These are phyloP conservation scores for Drosophila robusta DNA, from an alignment of 2,888 invertebrate genomes.

Conservation along the genomic window DNA sequence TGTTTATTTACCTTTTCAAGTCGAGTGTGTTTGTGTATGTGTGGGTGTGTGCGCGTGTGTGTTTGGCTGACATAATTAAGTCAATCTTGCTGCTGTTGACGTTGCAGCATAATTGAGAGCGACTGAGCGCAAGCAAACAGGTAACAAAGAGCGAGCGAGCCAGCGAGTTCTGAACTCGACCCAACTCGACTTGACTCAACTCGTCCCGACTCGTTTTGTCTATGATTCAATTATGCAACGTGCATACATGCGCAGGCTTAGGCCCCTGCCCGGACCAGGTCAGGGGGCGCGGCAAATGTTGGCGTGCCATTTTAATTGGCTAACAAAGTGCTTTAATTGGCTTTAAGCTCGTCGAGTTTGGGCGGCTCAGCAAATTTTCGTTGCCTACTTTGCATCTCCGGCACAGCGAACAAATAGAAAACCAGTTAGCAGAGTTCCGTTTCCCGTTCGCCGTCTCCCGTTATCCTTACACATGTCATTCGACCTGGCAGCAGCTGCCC, in stretches of 20 bases:
- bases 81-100: conserved; percentile 72
- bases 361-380: conserved; percentile 16
- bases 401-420: conserved; percentile 8
- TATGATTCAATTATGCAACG: conserved; percentile 73
- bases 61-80: conserved; percentile 71
- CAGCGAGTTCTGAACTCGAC: conserved; percentile 15
- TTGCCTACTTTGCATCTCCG: conserved; percentile 21
- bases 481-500: conserved; percentile 6
- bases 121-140: conserved; percentile 37
- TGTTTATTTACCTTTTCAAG: conserved; percentile 68
- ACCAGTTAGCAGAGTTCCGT: conserved; percentile 10
- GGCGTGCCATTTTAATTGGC: conserved; percentile 67
- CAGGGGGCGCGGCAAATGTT: conserved; percentile 37
- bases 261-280: conserved; percentile 17
- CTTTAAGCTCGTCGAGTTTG: conserved; percentile 51
- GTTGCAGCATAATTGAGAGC: conserved; percentile 75
- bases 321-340: conserved; percentile 74
- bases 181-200: background rate
- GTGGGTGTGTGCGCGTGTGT: conserved; percentile 23
- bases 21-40: conserved; percentile 29
- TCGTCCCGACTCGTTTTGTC: conserved; percentile 39
- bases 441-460: background rate
- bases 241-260: conserved; percentile 47
- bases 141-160: conserved; percentile 35
- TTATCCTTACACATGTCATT: conserved; percentile 42